These are phyloP conservation scores for Anolis sagrei DNA, from an alignment of 2,113 vertebrate genomes.

Conservation along the genomic window DNA sequence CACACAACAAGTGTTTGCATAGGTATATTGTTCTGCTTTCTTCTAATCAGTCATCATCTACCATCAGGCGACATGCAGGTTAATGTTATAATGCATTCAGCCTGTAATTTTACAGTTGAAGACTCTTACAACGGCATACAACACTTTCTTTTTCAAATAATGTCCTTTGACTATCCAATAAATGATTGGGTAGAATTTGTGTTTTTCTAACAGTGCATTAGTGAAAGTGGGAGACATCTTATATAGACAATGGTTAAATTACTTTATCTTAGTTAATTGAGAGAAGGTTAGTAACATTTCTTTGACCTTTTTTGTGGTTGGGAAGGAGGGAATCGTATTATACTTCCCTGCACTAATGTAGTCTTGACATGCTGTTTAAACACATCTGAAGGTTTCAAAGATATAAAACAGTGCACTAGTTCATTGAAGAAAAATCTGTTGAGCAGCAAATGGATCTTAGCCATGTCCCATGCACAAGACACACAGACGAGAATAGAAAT, in stretches of 20 bases:
- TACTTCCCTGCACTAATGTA: background rate
- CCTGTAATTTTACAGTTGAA: slow-evolving; percentile 72
- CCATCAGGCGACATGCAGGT: slow-evolving; percentile 71
- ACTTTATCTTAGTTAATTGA: slow-evolving; percentile 62
- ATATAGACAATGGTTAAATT: slow-evolving; percentile 73
- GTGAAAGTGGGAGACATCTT: slow-evolving; percentile 65
- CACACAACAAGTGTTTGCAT: slow-evolving; percentile 41
- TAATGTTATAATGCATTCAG: slow-evolving; percentile 73
- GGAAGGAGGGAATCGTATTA: background rate
- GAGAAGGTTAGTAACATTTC: slow-evolving; percentile 57
- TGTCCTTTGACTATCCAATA: slow-evolving; percentile 55
- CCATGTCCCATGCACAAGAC: too few relatives aligned
- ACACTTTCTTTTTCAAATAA: slow-evolving; percentile 62
- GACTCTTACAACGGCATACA: slow-evolving; percentile 67
- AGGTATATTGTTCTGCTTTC: slow-evolving; percentile 66
- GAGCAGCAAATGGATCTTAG: too few relatives aligned
- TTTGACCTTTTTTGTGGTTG: slow-evolving; percentile 39
- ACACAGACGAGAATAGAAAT: too few relatives aligned
- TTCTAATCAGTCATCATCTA: slow-evolving; percentile 78
- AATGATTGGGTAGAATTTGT: slow-evolving; percentile 59
- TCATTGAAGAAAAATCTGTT: background rate
- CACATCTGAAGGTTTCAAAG: slow-evolving; percentile 31
- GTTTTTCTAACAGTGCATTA: slow-evolving; percentile 61
- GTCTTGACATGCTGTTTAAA: slow-evolving; percentile 50
- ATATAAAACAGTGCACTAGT: background rate